A percentile compares a stretch with the other conserved stretches of the same genome.
These are phyloP conservation scores for Dreissena polymorpha DNA, from an alignment of 1,140 invertebrate species.

Conservation along the genomic window DNA sequence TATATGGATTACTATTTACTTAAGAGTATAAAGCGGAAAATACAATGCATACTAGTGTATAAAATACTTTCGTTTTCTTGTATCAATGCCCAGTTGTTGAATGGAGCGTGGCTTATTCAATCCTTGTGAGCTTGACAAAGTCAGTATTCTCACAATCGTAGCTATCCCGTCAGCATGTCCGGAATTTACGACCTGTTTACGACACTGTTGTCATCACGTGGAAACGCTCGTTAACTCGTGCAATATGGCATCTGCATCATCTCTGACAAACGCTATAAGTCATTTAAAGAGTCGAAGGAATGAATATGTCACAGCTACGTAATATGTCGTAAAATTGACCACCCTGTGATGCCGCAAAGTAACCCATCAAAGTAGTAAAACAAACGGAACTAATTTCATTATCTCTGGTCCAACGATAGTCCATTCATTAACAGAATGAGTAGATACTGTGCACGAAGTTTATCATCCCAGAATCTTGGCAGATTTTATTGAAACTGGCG, in stretches of 20 bases:
- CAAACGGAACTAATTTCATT: slow-evolving; percentile 7
- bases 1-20: too few species aligned
- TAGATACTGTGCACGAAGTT: not conserved
- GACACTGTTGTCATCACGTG: too few species aligned
- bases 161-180: too few species aligned
- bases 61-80: too few species aligned
- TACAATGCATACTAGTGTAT: too few species aligned
- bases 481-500: not conserved
- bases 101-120: too few species aligned
- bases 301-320: not conserved
- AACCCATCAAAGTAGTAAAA: not conserved
- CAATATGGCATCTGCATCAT: slow-evolving; percentile 5
- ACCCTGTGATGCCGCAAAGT: not conserved
- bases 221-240: not conserved
- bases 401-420: not conserved
- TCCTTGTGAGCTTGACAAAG: too few species aligned
- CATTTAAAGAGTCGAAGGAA: not conserved
- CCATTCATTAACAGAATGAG: not conserved
- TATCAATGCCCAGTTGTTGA: too few species aligned
- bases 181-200: too few species aligned
- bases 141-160: too few species aligned
- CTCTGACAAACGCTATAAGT: not conserved
- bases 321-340: not conserved
- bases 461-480: not conserved
- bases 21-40: too few species aligned